Evolutionary conservation across 2,797 vertebrate species (phyloP), one percentile per base, ranked within the genome.

Genomic region (Clarias fuscus): DNA sequence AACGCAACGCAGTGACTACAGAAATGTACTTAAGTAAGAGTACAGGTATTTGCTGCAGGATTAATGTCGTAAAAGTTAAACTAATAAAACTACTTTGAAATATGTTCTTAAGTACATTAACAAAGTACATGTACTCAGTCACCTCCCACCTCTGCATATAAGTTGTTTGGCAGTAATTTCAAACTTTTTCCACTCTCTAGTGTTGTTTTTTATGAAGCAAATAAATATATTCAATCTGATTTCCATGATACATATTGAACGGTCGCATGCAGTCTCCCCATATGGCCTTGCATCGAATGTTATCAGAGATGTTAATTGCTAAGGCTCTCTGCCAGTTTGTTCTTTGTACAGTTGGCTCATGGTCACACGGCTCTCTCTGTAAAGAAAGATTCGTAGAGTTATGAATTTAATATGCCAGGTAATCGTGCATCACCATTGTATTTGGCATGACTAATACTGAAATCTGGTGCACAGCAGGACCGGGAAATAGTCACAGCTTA

Each of bases 401-500:
- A 53, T 30, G 15, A 67, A 20, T 82, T 30, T 30, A 67, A 65
- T 81, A 82, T 53, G 27, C 62, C 37, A 67, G 79, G 40, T 67
- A 48, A 53, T 82, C 17, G 22, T 48, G 79, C 62, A 27, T 7
- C 8, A 4, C 65, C 37, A n/a, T 64, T 7, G 1, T 5, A 81
- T 64, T 43, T 64, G 61, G 78, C 37, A n/a, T 81, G 40, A 67
- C 40, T 48, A 43, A 82, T 27, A 11, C 40, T 53, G 40, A 53
- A 82, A 82, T 67, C 62, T 82, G 62, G 79, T 67, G 79, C 62
- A 82, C 37, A 37, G 79, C 62, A 82, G 17, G n/a, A 67, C 40
- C 40, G 53, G 79, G 79, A 82, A 82, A 53, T 53, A 53, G 61
- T 48, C 22, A 81, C 62, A 2, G 22, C 40, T 48, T 65, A 67